Evolutionary conservation across 2,797 vertebrate genomes (phyloP).

Genomic region (Coracias cyanogaster): DNA sequence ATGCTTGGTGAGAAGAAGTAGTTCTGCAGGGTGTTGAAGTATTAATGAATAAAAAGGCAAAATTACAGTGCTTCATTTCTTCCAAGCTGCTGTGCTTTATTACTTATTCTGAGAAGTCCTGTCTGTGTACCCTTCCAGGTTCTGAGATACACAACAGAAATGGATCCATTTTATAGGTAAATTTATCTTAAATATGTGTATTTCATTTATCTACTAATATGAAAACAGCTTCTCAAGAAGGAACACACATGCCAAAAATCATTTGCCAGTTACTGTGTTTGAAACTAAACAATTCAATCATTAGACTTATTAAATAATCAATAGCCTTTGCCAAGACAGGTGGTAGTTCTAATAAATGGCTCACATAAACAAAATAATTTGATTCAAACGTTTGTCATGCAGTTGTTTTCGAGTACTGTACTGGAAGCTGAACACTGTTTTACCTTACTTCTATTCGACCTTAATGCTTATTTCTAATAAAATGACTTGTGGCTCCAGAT

Average conservation of each 20-base stretch:
- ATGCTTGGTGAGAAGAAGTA: background rate
- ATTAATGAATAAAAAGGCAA: slow-evolving; percentile 21
- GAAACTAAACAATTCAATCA: background rate
- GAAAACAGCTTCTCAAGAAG: background rate
- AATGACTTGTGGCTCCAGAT: background rate
- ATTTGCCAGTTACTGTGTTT: background rate
- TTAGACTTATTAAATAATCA: background rate
- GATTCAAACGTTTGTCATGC: background rate
- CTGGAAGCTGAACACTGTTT: background rate
- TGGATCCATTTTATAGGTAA: background rate
- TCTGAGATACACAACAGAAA: background rate
- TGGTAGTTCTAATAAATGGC: background rate
- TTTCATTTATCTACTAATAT: background rate
- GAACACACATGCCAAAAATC: background rate
- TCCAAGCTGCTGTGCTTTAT: background rate
- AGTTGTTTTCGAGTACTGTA: background rate
- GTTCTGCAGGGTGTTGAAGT: background rate
- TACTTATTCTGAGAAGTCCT: background rate
- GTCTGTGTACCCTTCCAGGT: background rate
- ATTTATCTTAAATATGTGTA: background rate
- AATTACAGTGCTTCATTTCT: slow-evolving; percentile 28
- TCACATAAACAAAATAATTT: background rate
- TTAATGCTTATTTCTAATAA: background rate
- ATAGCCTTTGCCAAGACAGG: background rate
- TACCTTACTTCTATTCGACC: background rate